Base-by-base conservation (phyloP, 1,140 invertebrate genomes). In the Acromyrmex heyeri region DNA sequence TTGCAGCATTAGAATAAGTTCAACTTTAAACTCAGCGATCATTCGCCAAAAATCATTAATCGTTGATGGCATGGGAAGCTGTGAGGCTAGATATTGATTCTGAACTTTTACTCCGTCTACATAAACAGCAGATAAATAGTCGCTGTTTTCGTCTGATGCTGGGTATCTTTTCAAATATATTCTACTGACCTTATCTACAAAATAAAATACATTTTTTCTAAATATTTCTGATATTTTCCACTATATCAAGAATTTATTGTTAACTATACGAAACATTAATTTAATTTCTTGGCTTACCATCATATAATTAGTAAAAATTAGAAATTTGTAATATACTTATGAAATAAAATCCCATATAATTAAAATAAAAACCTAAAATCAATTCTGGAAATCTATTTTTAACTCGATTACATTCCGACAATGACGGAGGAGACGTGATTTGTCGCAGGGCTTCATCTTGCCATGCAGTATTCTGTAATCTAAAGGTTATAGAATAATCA, bases 41-140 rank as follows among this genome's bases (percentile, higher is more conserved):
- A 99, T 99, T 92, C 97, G 97, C 98, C 98, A 99, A 95, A 99
- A 99, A 95, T 99, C 98, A 59, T 96, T 96, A 93, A 98, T 97
- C 72, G 99, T 99, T 92, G 97, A 97, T 77, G 98, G 97, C 90
- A 99, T 95, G 30, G 98, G 98, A 1, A 98, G 97, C 95, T 99
- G 98, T 0, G 98, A 98, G 1, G 98, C 98, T 61, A 99, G 97
- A 93, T 98, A 98, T 44, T 97, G 96, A 90, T 97, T 97, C 86
- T 97, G 97, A 62, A 97, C 96, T 62, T 70, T 90, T 24, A 93
- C 82, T 48, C 91, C 88, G 14, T 91, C 89, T 1, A 93, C 90
- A 12, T 86, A 90, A 69, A 91, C 81, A 2, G 88, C 93, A 8
- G 89, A 88, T 16, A 93, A 88, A 44, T 93, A 94, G 85, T 93